Base-by-base conservation (phyloP, 2,113 vertebrate genomes). In the Varanus komodoensis region DNA sequence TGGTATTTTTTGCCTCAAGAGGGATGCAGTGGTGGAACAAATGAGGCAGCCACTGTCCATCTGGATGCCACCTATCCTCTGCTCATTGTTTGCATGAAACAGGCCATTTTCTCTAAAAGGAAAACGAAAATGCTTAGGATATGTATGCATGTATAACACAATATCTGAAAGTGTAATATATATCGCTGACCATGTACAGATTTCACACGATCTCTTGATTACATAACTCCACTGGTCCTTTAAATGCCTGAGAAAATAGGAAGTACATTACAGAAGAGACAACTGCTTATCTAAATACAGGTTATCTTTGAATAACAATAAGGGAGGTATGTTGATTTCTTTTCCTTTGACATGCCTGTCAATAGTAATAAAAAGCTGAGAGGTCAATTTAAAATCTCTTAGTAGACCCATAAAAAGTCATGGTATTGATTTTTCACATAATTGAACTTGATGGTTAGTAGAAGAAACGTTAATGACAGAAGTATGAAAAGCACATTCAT, bases 391-490 rank as follows among this genome's bases (percentile, higher is more conserved):
- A 91, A 93, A 95, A 90, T 83, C 52, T 92, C 81, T 96, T 93
- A 92, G 74, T 91, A 93, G 90, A 91, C 88, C 87, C 27, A 85
- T 95, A 71, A 92, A 94, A 95, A 94, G 89, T 92, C 94, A 89
- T 84, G 89, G 92, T 54, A 93, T 94, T 94, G 95, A 96, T 95
- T 96, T 90, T n/a, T 93, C 75, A 96, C n/a, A 52, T 95, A 93
- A 93, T 95, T 95, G 79, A 89, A 86, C 21, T 95, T 82, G 86
- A 92, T 95, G 87, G 52, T 92, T 93, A 54, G 80, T 94, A 92
- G 92, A 87, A 92, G 44, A 67, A 52, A 77, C 5, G 69, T 91
- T 93, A 94, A 94, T 87, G 81, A 77, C 92, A 88, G 1, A 48
- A 93, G 87, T 0, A 0, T 93, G 95, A 94, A 91, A 96, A 95